Evolutionary conservation across 2,797 vertebrate genomes (phyloP).

Genomic region (Iguana delicatissima): DNA sequence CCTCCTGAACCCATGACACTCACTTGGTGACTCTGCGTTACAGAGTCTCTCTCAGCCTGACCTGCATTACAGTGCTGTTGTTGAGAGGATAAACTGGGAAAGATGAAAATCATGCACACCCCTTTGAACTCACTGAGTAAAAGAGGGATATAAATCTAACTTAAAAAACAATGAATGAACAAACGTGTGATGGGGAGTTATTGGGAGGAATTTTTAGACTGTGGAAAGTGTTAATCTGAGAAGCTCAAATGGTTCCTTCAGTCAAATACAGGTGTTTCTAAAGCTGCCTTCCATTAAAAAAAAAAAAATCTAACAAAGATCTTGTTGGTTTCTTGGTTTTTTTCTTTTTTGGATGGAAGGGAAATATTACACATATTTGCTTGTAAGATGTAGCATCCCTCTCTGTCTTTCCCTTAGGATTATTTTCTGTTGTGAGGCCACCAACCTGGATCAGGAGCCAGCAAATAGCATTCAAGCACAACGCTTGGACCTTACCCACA

Average conservation of each 20-base stretch:
- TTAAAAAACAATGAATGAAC: neutral
- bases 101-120: neutral
- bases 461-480: neutral
- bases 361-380: neutral
- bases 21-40: neutral
- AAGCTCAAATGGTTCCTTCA: too few species aligned
- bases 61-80: neutral
- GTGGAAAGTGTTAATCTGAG: too few species aligned
- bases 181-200: neutral
- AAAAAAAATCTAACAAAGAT: too few species aligned
- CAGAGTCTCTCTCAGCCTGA: neutral
- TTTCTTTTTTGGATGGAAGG: too few species aligned
- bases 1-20: neutral
- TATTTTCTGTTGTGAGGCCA: neutral
- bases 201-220: neutral
- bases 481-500: neutral
- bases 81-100: neutral
- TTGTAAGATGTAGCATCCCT: neutral
- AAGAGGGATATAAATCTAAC: neutral
- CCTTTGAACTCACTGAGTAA: neutral
- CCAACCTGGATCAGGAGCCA: neutral
- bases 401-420: neutral
- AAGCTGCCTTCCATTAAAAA: too few species aligned
- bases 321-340: too few species aligned
- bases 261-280: neutral